These are phyloP conservation scores for Pyrocoelia pectoralis DNA, from an alignment of 2,888 invertebrate species.

Conservation along the genomic window DNA sequence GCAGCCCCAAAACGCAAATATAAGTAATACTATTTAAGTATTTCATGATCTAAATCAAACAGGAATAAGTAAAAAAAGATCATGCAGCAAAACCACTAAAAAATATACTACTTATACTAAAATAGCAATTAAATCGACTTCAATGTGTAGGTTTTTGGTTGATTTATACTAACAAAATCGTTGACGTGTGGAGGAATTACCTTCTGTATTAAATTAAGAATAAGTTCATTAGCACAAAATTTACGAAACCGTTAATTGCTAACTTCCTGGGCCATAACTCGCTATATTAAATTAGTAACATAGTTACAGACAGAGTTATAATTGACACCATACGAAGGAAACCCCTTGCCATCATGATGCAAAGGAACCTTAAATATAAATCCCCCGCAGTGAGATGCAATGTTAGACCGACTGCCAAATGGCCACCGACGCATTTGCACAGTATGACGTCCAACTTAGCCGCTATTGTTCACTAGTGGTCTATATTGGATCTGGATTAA, in stretches of 20 bases:
- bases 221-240: neutral
- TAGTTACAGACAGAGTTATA: constrained; percentile 23
- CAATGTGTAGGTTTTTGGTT: too few species aligned
- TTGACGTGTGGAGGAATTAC: too few species aligned
- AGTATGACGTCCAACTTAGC: constrained; percentile 37
- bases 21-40: too few species aligned
- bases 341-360: constrained; percentile 29
- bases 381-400: constrained; percentile 35
- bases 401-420: constrained; percentile 42
- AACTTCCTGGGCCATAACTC: constrained; percentile 15
- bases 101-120: too few species aligned
- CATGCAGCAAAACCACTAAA: too few species aligned
- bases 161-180: too few species aligned
- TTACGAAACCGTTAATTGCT: constrained; percentile 15
- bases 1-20: too few species aligned
- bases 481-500: constrained; percentile 41
- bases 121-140: too few species aligned
- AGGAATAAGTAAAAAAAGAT: too few species aligned
- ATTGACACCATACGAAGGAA: constrained; percentile 34
- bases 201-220: neutral
- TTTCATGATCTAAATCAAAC: too few species aligned
- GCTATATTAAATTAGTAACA: constrained; percentile 23
- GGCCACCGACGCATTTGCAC: constrained; percentile 41
- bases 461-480: constrained; percentile 43
- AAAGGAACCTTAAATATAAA: constrained; percentile 33